Evolutionary conservation across 2,888 invertebrate genomes (phyloP).

Genomic region (Drosophila rellima): DNA sequence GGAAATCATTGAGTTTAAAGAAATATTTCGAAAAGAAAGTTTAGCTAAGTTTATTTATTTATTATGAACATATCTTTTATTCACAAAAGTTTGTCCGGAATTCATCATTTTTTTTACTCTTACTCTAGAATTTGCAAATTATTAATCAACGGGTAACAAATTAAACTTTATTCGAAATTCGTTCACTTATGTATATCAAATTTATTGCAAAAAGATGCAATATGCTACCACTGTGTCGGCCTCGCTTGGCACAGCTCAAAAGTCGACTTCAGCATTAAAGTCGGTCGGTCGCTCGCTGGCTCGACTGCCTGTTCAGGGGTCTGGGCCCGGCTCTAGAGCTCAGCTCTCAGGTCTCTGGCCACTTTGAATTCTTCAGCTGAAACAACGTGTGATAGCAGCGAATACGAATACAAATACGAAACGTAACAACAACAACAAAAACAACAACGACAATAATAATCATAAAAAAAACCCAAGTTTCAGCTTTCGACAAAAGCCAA

Average conservation of each 20-base stretch:
- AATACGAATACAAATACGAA: constrained; percentile 47
- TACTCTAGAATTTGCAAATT: too few species aligned
- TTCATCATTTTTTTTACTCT: neutral
- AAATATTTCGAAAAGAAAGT: neutral
- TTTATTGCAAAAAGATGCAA: neutral
- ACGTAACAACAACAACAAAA: constrained; percentile 37
- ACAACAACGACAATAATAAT: constrained; percentile 26
- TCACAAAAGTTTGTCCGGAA: neutral
- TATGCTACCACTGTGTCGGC: constrained; percentile 61
- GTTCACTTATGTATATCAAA: neutral
- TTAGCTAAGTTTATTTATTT: neutral
- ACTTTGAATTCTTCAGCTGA: constrained; percentile 75
- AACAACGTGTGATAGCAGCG: constrained; percentile 71
- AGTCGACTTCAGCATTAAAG: constrained; percentile 77
- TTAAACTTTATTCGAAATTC: neutral
- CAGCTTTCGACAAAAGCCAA: constrained; percentile 72
- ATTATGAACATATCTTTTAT: neutral
- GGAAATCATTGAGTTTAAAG: neutral
- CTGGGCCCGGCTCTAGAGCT: constrained; percentile 56
- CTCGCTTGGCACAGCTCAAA: constrained; percentile 60
- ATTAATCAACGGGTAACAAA: too few species aligned
- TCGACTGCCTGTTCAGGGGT: constrained; percentile 52
- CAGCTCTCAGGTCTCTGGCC: constrained; percentile 47
- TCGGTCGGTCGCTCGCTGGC: constrained; percentile 77
- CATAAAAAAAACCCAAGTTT: constrained; percentile 68